phyloP scores from a whole-genome alignment of 2,888 invertebrate genomes.

The Spisula solida region DNA sequence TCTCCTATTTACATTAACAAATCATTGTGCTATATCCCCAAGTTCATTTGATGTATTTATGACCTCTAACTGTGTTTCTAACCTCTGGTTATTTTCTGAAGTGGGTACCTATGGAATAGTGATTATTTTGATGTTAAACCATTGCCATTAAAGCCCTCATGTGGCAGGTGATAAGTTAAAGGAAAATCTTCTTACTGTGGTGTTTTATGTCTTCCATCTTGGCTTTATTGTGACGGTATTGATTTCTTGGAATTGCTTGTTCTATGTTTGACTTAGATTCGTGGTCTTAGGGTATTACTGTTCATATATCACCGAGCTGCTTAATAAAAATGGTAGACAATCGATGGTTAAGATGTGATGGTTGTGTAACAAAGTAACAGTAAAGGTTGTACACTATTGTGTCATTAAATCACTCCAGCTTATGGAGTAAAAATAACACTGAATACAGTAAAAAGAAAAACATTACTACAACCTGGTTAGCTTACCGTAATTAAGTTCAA shows the following conservation, averaged over 20 bases:
- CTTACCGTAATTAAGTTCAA: too few species aligned
- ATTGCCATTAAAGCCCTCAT: not conserved
- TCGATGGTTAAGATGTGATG: too few species aligned
- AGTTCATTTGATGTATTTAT: not conserved
- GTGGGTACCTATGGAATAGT: not conserved
- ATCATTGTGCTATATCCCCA: not conserved
- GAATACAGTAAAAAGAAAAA: too few species aligned
- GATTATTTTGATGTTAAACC: slow-evolving; percentile 13
- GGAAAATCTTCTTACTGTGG: not conserved
- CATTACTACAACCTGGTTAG: too few species aligned
- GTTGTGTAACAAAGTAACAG: too few species aligned
- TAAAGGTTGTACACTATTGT: too few species aligned
- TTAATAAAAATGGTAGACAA: not conserved
- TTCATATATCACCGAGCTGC: not conserved
- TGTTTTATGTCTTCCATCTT: slow-evolving; percentile 1
- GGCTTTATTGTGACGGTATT: not conserved
- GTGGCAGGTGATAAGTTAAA: not conserved
- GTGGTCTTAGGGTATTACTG: not conserved
- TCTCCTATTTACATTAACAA: not conserved
- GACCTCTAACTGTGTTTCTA: not conserved
- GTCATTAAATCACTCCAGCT: too few species aligned
- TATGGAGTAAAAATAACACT: too few species aligned
- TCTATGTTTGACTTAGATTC: not conserved
- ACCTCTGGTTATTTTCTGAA: not conserved
- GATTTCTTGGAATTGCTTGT: not conserved